phyloP scores from a whole-genome alignment of 2,797 vertebrate genomes.

The Emys orbicularis region DNA sequence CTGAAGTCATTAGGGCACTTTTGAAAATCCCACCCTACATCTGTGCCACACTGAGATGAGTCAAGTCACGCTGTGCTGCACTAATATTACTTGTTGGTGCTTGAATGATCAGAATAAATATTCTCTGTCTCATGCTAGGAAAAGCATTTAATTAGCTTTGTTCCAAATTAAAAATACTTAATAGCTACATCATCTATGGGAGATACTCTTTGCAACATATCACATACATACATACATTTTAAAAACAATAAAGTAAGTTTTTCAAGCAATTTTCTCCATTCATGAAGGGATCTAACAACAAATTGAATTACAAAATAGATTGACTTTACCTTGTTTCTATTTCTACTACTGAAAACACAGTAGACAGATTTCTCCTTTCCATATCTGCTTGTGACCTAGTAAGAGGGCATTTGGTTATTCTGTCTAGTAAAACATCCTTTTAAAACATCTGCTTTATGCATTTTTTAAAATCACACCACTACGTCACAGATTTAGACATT shows the following conservation, averaged over 20 bases:
- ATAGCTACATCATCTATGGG: background rate
- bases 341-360: background rate
- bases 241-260: background rate
- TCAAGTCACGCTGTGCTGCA: background rate
- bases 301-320: background rate
- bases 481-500: background rate
- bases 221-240: background rate
- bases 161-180: slow-evolving; percentile 29
- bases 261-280: background rate
- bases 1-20: background rate
- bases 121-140: background rate
- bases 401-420: background rate
- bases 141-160: slow-evolving; percentile 33
- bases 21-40: background rate
- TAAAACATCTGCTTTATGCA: background rate
- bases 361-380: background rate
- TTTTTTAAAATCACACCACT: background rate
- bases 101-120: slow-evolving; percentile 33
- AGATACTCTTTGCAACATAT: background rate
- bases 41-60: background rate
- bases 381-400: background rate
- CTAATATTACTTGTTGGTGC: slow-evolving; percentile 17
- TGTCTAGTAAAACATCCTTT: background rate
- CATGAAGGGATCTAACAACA: background rate
- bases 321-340: background rate